A percentile compares a stretch with the other conserved stretches of the same genome.
These are phyloP conservation scores for Oryctes rhinoceros DNA, from an alignment of 1,140 invertebrate species.

Conservation along the genomic window DNA sequence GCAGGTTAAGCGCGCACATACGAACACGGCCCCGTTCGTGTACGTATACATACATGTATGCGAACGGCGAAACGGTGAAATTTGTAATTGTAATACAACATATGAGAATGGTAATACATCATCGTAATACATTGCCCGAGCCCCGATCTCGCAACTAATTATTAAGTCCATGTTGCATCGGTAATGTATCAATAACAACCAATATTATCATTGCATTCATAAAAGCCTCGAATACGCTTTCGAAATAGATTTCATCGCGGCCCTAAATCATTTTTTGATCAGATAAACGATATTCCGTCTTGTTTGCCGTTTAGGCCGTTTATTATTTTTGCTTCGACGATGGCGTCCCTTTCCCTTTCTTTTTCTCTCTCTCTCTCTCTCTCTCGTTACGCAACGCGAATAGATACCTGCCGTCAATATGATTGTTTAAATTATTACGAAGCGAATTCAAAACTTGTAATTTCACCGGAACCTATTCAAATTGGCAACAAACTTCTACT, in stretches of 20 bases:
- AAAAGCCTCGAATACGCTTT: conserved; percentile 40
- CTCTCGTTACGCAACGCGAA: no score
- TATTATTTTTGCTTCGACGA: conserved; percentile 4
- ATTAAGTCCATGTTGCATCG: conserved; percentile 51
- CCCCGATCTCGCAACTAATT: conserved; percentile 47
- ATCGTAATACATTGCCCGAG: conserved; percentile 47
- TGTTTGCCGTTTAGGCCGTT: conserved; percentile 29
- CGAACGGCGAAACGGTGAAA: conserved; percentile 37
- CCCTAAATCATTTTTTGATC: conserved; percentile 46
- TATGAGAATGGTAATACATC: conserved; percentile 49
- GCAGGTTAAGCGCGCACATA: not conserved
- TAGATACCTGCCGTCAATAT: no score
- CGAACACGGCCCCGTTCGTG: not conserved
- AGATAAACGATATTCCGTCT: conserved; percentile 42
- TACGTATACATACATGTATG: no score
- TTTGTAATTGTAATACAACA: conserved; percentile 51
- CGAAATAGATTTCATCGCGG: conserved; percentile 36
- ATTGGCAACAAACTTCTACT: no score
- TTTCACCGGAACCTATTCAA: no score
- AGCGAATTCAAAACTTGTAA: no score
- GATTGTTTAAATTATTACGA: no score
- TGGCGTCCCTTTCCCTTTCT: not conserved
- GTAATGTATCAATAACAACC: conserved; percentile 52
- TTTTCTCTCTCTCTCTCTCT: not conserved
- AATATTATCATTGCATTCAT: conserved; percentile 50